Percentiles rank a stretch among this genome's conserved stretches.
These are phyloP conservation scores for Zygaena filipendulae DNA, from an alignment of 2,888 invertebrate genomes.

Conservation along the genomic window DNA sequence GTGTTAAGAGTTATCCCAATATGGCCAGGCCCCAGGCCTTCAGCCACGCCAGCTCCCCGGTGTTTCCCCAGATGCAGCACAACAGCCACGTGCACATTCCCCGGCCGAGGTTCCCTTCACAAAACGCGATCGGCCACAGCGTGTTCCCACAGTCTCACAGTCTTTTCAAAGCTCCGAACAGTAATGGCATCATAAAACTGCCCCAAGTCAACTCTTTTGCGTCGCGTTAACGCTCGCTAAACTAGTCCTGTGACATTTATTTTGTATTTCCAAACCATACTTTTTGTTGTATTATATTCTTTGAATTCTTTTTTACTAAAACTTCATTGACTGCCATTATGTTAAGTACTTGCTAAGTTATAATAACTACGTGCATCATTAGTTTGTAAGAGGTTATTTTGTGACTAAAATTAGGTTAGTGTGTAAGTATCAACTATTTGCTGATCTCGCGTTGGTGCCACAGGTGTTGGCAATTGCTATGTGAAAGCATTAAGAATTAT, in stretches of 20 bases:
- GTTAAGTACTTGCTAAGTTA: slow-evolving; percentile 54
- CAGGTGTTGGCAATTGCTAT: slow-evolving; percentile 43
- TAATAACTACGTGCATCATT: slow-evolving; percentile 36
- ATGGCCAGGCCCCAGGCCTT: slow-evolving; percentile 33
- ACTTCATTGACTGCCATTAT: slow-evolving; percentile 56
- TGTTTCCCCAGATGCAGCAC: slow-evolving; percentile 56
- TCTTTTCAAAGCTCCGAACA: slow-evolving; percentile 42
- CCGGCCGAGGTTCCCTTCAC: slow-evolving; percentile 37
- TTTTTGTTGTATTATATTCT: slow-evolving; percentile 35
- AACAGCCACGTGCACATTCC: slow-evolving; percentile 55
- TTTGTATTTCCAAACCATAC: slow-evolving; percentile 24
- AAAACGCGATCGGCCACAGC: slow-evolving; percentile 23
- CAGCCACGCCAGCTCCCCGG: slow-evolving; percentile 37
- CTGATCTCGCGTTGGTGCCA: slow-evolving; percentile 63
- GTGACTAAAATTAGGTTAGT: slow-evolving; percentile 52
- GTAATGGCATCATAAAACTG: slow-evolving; percentile 45
- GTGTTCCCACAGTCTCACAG: slow-evolving; percentile 31
- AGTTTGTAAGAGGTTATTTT: slow-evolving; percentile 52
- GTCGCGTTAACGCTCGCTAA: slow-evolving; percentile 31
- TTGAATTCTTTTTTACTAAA: slow-evolving; percentile 35
- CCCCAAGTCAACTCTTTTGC: slow-evolving; percentile 38
- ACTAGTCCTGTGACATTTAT: slow-evolving; percentile 20
- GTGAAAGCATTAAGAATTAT: slow-evolving; percentile 68
- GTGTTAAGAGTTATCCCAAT: slow-evolving; percentile 24
- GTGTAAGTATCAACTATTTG: slow-evolving; percentile 51